A percentile compares a stretch with the other conserved stretches of the same genome.
Conservation (phyloP, 2,888 invertebrate species). For the Andrena flavipes region DNA sequence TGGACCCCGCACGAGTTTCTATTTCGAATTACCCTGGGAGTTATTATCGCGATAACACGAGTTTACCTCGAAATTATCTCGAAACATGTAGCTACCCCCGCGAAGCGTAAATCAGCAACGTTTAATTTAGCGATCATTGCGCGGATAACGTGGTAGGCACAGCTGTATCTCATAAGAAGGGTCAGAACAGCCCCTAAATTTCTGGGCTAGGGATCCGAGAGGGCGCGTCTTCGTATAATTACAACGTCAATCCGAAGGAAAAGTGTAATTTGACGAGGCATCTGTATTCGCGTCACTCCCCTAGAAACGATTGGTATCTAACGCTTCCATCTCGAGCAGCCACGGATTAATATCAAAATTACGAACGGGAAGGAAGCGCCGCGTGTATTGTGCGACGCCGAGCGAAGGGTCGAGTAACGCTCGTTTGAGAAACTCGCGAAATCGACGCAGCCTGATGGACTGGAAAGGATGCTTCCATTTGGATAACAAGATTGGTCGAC, state of each 20-base stretch:
- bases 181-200: neutral
- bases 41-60: no score
- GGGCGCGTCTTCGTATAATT: conserved; percentile 1
- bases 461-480: conserved; percentile 4
- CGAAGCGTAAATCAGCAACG: neutral
- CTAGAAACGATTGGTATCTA: neutral
- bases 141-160: neutral
- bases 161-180: neutral
- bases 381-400: no score
- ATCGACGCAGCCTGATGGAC: neutral
- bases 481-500: conserved; percentile 22
- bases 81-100: neutral
- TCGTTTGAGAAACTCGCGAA: neutral
- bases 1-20: no score
- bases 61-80: no score
- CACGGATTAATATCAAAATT: no score
- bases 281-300: neutral
- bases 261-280: neutral
- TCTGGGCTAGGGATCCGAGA: conserved; percentile 5
- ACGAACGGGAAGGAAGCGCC: no score
- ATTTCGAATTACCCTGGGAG: no score
- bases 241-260: neutral
- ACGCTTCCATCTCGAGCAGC: no score
- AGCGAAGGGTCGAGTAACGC: neutral
- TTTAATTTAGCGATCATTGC: neutral